Evolutionary conservation across 2,797 vertebrate species (phyloP), one percentile per base, ranked within the genome.

Genomic region (Eulemur coronatus): DNA sequence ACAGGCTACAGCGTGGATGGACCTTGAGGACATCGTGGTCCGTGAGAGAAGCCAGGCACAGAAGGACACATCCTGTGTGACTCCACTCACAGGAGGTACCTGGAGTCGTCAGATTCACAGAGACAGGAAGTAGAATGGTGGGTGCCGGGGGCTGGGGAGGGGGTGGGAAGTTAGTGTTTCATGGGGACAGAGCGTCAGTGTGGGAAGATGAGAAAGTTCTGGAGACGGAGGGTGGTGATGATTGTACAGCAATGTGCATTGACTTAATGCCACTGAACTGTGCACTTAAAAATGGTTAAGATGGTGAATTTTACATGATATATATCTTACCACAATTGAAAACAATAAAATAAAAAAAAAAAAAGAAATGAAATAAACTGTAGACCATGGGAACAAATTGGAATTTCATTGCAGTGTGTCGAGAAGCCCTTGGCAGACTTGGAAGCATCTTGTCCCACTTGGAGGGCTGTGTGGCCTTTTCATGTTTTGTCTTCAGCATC

Each of bases 151-250:
- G 28, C 4, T 18, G 24, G 48, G 52, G 38, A 11, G 26, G 15
- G 7, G 20, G 20, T 0, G 11, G 20, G n/a, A 15, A 2, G 7
- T 41, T 1, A 0, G 20, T 28, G 33, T 55, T 41, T 72, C 4
- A 1, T 48, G 30, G 80, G 80, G 38, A 41, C 43, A 20, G 26
- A 69, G 17, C 4, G 15, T n/a, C 55, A 33, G 18, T 33, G 7
- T 41, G n/a, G 67, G 48, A 14, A 61, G 72, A 30, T 30, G 20
- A 38, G 20, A n/a, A 30, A 5, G 17, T 43, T 69, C 48, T 59
- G 57, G n/a, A 18, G n/a, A 30, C 1, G 33, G 50, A n/a, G 1
- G 63, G 33, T 59, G 89, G 76, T 2, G 15, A 9, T 1, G 50
- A 9, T 6, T 18, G 28, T 4, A 14, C 10, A 5, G 7, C 15